Base-by-base conservation (phyloP, 2,888 invertebrate species). In the Acanthoscelides obtectus region DNA sequence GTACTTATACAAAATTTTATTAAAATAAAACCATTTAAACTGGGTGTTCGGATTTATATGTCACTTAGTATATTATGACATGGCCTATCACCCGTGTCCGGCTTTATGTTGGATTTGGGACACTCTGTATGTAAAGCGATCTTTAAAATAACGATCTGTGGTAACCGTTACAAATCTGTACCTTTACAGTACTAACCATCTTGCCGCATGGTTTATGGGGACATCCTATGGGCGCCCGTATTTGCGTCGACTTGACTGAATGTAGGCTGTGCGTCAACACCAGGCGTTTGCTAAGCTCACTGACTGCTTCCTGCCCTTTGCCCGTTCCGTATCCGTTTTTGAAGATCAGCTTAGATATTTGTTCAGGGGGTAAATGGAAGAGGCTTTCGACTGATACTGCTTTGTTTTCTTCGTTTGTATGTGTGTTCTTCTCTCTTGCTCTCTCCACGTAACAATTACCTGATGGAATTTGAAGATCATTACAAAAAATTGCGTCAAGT, bases 201-300 rank as follows among this genome's bases (percentile, higher is more conserved):
- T 82, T 84, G 65, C 79, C 77, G 73, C 85, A 85, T 25, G 77
- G 78, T 72, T 80, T 79, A 72, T 84, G 84, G 19, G 84, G 84
- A 74, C 85, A 85, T 67, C 75, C 77, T 64, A 81, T 74, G 17
- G 80, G 81, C 20, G 75, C 71, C 67, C 73, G 76, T n/a, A 76
- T 76, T 19, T 73, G 67, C 45, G 45, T 12, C 12, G 45, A 45
- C 45, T 12, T 45, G 45, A 45, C 22, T 64, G 65, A 45, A 27
- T 70, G 72, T 22, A 68, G 66, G 68, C 73, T 72, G 70, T 67
- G 25, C 27, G 63, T 22, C 64, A 69, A 27, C 21, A 67, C 65
- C n/a, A 64, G 22, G 20, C 70, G 68, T 67, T n/a, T 3, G 67
- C 20, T 80, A 3, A 64, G 68, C 17, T 71, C 22, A 63, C 22